phyloP scores from a whole-genome alignment of 2,113 vertebrate genomes.

The Archilochus colubris region DNA sequence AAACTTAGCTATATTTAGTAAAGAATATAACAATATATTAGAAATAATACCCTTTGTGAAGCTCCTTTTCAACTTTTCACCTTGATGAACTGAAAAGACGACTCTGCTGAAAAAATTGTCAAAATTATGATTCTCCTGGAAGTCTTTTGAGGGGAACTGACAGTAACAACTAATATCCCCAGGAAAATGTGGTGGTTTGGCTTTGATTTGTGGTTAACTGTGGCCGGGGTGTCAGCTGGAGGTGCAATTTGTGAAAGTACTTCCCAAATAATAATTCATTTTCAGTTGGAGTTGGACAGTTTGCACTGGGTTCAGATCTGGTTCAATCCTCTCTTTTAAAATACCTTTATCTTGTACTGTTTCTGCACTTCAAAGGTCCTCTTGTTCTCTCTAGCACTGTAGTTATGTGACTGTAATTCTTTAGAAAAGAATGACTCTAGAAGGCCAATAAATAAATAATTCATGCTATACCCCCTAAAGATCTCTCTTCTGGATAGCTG shows the following conservation, averaged over 20 bases:
- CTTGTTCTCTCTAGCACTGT: background rate
- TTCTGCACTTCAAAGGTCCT: background rate
- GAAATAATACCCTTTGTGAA: background rate
- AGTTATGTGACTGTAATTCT: background rate
- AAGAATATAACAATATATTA: background rate
- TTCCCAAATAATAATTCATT: constrained; percentile 29
- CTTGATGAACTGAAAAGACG: background rate
- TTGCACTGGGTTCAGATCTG: background rate
- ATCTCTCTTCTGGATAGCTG: background rate
- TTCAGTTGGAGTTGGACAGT: background rate
- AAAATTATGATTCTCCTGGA: background rate
- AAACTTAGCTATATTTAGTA: background rate
- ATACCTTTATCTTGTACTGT: background rate
- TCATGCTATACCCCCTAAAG: background rate
- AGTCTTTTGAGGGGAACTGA: background rate
- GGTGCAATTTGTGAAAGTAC: background rate
- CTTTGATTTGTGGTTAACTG: constrained; percentile 28
- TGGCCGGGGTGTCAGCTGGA: background rate
- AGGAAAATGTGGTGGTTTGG: constrained; percentile 24
- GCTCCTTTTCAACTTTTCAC: background rate
- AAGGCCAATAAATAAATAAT: constrained; percentile 13
- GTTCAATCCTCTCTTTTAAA: background rate
- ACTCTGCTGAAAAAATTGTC: background rate
- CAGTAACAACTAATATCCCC: background rate
- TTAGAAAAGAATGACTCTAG: background rate